These are phyloP conservation scores for Pandemis corylana DNA, from an alignment of 2,888 invertebrate species.

Conservation along the genomic window DNA sequence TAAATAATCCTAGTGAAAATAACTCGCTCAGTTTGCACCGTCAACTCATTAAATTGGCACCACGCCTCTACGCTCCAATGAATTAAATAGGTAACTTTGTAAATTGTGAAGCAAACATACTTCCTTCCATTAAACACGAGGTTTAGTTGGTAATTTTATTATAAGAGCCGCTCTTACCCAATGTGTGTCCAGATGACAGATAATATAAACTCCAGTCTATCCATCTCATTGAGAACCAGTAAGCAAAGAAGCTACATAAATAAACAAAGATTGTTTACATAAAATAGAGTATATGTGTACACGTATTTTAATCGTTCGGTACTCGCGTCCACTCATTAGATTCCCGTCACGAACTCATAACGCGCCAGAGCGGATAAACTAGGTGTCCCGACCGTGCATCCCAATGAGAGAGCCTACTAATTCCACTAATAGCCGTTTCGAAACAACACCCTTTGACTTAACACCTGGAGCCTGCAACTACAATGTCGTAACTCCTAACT, in stretches of 20 bases:
- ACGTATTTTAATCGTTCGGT: conserved; percentile 9
- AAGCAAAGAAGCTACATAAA: conserved; percentile 12
- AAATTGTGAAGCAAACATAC: neutral
- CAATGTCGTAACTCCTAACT: conserved; percentile 36
- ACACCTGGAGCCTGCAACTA: conserved; percentile 44
- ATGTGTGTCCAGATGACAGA: conserved; percentile 21
- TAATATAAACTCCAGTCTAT: conserved; percentile 22
- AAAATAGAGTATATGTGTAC: neutral
- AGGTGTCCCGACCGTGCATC: conserved; percentile 50
- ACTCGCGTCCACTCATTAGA: conserved; percentile 49
- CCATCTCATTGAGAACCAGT: neutral
- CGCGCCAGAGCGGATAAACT: conserved; percentile 64
- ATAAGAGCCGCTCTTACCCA: neutral
- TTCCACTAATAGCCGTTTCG: conserved; percentile 49
- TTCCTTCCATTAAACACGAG: neutral
- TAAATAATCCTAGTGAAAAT: neutral
- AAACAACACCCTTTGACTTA: conserved; percentile 47
- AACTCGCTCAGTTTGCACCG: neutral
- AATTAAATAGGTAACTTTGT: neutral
- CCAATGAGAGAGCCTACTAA: conserved; percentile 50
- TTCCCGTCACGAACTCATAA: conserved; percentile 65
- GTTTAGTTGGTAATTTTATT: neutral
- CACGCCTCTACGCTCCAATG: neutral
- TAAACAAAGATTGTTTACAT: conserved; percentile 1
- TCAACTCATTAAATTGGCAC: neutral